A percentile compares a stretch with the other conserved stretches of the same genome.
These are phyloP conservation scores for Leptinotarsa peninsularis DNA, from an alignment of 2,888 invertebrate species.

Conservation along the genomic window DNA sequence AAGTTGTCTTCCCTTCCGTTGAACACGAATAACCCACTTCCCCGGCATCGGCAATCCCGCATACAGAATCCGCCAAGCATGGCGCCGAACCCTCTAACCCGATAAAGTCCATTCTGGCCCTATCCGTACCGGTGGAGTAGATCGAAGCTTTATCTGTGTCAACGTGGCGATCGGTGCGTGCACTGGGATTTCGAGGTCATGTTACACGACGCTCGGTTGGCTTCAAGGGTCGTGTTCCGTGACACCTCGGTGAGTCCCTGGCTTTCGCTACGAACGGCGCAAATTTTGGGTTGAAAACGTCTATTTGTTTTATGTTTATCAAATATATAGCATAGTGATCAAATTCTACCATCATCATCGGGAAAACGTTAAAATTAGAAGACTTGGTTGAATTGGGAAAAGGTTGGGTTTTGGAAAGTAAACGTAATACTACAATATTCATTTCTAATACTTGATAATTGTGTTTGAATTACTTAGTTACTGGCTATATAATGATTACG, in stretches of 20 bases:
- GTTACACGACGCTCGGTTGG: slow-evolving; percentile 7
- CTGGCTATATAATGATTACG: no score
- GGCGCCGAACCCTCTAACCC: slow-evolving; percentile 12
- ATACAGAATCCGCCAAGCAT: slow-evolving; percentile 13
- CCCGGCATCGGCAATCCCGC: slow-evolving; percentile 5
- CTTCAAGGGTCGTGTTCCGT: not conserved
- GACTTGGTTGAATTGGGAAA: no score
- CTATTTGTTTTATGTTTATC: not conserved
- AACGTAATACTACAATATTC: no score
- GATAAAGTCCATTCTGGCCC: slow-evolving; percentile 14
- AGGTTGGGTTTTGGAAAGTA: no score
- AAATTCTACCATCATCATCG: no score
- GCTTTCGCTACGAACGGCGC: not conserved
- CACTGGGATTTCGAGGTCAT: slow-evolving; percentile 14
- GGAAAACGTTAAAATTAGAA: no score
- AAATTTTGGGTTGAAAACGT: not conserved
- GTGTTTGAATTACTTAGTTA: no score
- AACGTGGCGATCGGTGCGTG: slow-evolving; percentile 17
- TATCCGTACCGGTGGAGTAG: slow-evolving; percentile 4
- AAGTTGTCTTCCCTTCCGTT: slow-evolving; percentile 15
- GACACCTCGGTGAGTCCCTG: not conserved
- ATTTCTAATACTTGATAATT: no score
- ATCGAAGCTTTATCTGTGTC: slow-evolving; percentile 16
- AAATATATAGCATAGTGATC: no score
- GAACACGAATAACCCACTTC: slow-evolving; percentile 19